Base-by-base conservation (phyloP, 2,797 vertebrate genomes). In the Oryzias dopingdopingensis region DNA sequence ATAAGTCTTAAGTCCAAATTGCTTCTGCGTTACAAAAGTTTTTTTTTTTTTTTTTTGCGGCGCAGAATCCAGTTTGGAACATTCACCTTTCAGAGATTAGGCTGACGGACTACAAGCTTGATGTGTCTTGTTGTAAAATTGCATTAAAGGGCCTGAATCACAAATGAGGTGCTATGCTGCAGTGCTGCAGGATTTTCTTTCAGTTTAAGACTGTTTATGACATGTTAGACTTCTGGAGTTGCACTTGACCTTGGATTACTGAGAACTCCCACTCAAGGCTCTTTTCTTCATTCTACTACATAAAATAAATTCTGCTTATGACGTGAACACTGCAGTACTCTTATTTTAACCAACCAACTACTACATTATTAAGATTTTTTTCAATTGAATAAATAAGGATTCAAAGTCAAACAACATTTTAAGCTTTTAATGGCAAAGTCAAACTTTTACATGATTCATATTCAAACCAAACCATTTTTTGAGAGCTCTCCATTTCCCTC, bases 341-440 rank as follows among this genome's bases (percentile, higher is more conserved):
- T 10, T 8, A 20, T 47, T 47, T 8, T 5, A 47, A 47, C 12
- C 5, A 23, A 47, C 4, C 13, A 14, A 14, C 20, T 14, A 13
- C 32, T 37, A 13, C 10, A 37, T 12, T 37, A 12, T 23, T 14
- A 5, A 18, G 17, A 20, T 14, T 22, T 16, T 17, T 13, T 46
- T 29, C n/a, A 62, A 17, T 5, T 24, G 4, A 48, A 42, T 32
- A n/a, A 65, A 22, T 29, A 14, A 54, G 26, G 52, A 37, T 20
- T 45, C 32, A 52, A 32, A 72, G 51, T 68, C 78, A 65, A 56
- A 56, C 42, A 59, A 23, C 14, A 81, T 91, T 90, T 89, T 79
- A 90, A 87, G 79, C 76, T 90, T 92, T 92, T 92, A 92, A 91
- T 92, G 91, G 88, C 88, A 91, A 91, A 90, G 88, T 90, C 90